A percentile compares a stretch with the other conserved stretches of the same genome.
Evolutionary conservation across 2,113 vertebrate species (phyloP).

Genomic region (Mirounga angustirostris): DNA sequence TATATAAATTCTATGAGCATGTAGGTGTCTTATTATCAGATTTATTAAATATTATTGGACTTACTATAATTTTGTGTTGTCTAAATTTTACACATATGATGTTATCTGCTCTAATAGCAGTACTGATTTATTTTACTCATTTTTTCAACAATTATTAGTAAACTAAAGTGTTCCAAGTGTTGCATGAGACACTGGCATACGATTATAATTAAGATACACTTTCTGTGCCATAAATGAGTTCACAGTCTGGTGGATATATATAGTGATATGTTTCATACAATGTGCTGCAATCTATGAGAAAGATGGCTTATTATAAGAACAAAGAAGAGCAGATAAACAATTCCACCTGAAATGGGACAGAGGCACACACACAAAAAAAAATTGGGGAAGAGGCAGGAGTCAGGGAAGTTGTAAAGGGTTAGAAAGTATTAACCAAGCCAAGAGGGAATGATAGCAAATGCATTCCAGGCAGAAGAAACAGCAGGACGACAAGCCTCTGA

Average conservation of each 20-base stretch:
- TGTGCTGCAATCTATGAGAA: background rate
- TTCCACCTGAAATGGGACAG: background rate
- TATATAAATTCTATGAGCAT: background rate
- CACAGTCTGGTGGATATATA: background rate
- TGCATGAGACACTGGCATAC: background rate
- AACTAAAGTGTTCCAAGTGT: background rate
- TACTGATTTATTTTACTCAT: background rate
- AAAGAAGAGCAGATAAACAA: background rate
- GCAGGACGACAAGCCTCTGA: background rate
- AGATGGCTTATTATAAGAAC: background rate
- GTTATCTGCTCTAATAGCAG: background rate
- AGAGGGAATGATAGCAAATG: background rate
- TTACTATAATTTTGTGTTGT: background rate
- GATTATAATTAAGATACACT: slow-evolving; percentile 9
- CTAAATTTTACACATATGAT: background rate
- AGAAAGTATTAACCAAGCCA: slow-evolving; percentile 8
- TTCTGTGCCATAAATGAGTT: background rate
- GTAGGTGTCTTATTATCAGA: background rate
- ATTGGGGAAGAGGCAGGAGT: background rate
- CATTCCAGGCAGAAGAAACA: background rate
- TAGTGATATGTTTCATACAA: background rate
- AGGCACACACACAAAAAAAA: background rate
- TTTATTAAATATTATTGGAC: background rate
- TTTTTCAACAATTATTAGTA: background rate
- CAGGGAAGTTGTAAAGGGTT: background rate